Base-by-base conservation (phyloP, 2,888 invertebrate genomes). In the Entomobrya proxima region DNA sequence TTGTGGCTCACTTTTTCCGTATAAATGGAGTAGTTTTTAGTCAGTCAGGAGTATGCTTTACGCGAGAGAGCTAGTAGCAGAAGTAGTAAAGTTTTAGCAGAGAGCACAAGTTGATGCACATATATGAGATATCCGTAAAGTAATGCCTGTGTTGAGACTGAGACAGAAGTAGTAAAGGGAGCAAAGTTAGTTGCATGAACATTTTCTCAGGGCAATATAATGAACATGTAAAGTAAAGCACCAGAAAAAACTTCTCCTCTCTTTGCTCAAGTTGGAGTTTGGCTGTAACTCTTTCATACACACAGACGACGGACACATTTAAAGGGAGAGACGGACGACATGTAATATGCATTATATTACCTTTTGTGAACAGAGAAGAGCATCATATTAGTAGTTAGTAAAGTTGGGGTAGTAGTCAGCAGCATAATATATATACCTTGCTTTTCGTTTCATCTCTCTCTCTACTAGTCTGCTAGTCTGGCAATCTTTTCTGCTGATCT, bases 401-500 rank as follows among this genome's bases (percentile, higher is more conserved):
- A n/a, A n/a, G n/a, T n/a, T n/a, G n/a, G n/a, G 18, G 52, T n/a
- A 18, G 18, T 52, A 18, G 18, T 52, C 18, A 30, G 35, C 15
- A 67, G 44, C 24, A 69, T 40, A 24, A 44, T 55, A n/a, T 55
- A 2, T 67, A 37, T 37, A 15, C 44, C 40, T 40, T 0, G 40
- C 21, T 37, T 69, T 24, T 40, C 13, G 44, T 44, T 11, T 7
- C 13, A 11, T 61, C 9, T 35, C 24, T 61, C 35, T 61, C 2
- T 35, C 55, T 55, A 61, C 61, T 35, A 61, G 58, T 15, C 58
- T 61, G 32, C 61, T 61, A 61, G 61, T 61, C 61, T 61, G 44
- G 24, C 79, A 79, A 69, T 80, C 80, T 80, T 79, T 44, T 80
- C 37, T 55, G 69, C 52, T 80, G 80, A 80, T 80, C 80, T 80